Evolutionary conservation across 2,113 vertebrate genomes (phyloP), one percentile per base, ranked within the genome.

Genomic region (Gobio gobio): DNA sequence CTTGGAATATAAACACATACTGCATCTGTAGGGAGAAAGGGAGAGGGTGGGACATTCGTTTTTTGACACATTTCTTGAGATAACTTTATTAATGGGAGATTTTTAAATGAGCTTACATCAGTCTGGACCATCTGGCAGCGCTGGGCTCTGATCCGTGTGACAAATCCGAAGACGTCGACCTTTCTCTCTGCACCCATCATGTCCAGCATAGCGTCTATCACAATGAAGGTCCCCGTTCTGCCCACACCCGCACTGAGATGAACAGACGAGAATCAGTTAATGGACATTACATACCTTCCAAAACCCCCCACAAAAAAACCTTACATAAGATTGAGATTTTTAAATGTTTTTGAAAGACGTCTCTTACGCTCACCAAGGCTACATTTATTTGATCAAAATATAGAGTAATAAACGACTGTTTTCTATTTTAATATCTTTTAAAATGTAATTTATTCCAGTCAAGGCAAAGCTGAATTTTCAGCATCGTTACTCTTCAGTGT

Each of bases 71-170:
- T 24, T 24, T 24, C 4, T 61, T 18, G n/a, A 51, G 14, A 51
- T 13, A 77, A 24, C 1, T 78, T 36, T 24, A 13, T 43, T 24
- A 59, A 75, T 49, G 43, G 16, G 22, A 20, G 2, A n/a, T 75
- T 66, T 14, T 45, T 22, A 56, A 51, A 6, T 2, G 2, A 47
- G 96, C 97, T 96, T 86, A 99, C 97, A 40, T 99, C 98, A 2
- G 98, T 99, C 91, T 99, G 98, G 84, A 99, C 98, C 98, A 99
- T 99, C 95, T 99, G 98, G 93, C 98, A 98, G 91, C 98, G 97
- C 91, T 99, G 98, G 20, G 98, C 98, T 82, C 98, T 92, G 92
- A 99, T 99, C 18, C 97, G 95, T 83, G 98, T 98, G 80, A 99
- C 98, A 2, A 99, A 99, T 74, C 98, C 98, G 10, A 97, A 99